Evolutionary conservation across 1,140 invertebrate genomes (phyloP).

Genomic region (Nebria ingens): DNA sequence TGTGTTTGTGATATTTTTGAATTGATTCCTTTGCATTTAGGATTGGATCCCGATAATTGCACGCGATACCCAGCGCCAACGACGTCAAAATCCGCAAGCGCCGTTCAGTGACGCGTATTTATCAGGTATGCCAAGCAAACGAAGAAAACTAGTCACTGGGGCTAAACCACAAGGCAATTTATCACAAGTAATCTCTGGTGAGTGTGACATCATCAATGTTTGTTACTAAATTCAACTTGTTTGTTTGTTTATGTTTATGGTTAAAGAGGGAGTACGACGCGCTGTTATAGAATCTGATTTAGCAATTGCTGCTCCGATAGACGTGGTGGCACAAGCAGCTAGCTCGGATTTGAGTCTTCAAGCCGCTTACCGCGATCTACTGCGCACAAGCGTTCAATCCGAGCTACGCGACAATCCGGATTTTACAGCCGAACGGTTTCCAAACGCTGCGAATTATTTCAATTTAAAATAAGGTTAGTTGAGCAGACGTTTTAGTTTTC

Average conservation of each 20-base stretch:
- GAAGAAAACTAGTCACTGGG: slow-evolving; percentile 55
- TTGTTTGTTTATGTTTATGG: slow-evolving; percentile 13
- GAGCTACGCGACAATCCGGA: slow-evolving; percentile 37
- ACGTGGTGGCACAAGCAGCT: slow-evolving; percentile 31
- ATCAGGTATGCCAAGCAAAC: slow-evolving; percentile 67
- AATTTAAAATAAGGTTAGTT: slow-evolving; percentile 15
- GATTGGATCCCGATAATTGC: slow-evolving; percentile 77
- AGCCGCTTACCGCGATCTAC: slow-evolving; percentile 35
- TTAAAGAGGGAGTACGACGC: slow-evolving; percentile 39
- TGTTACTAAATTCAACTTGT: not conserved
- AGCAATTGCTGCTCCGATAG: slow-evolving; percentile 35
- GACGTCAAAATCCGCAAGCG: slow-evolving; percentile 38
- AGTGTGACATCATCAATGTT: too few species aligned
- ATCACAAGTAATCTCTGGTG: slow-evolving; percentile 32
- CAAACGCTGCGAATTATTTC: slow-evolving; percentile 40
- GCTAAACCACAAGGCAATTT: slow-evolving; percentile 36
- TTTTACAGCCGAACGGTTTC: slow-evolving; percentile 40
- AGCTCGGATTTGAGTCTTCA: slow-evolving; percentile 35
- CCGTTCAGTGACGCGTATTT: slow-evolving; percentile 77
- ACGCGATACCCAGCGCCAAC: slow-evolving; percentile 55
- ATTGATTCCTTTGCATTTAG: slow-evolving; percentile 31
- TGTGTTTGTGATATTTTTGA: not conserved
- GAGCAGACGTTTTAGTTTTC: too few species aligned
- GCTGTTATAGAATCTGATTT: slow-evolving; percentile 41
- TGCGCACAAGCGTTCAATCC: slow-evolving; percentile 33